Base-by-base conservation (phyloP, 2,797 vertebrate genomes). In the Hippoglossus hippoglossus region DNA sequence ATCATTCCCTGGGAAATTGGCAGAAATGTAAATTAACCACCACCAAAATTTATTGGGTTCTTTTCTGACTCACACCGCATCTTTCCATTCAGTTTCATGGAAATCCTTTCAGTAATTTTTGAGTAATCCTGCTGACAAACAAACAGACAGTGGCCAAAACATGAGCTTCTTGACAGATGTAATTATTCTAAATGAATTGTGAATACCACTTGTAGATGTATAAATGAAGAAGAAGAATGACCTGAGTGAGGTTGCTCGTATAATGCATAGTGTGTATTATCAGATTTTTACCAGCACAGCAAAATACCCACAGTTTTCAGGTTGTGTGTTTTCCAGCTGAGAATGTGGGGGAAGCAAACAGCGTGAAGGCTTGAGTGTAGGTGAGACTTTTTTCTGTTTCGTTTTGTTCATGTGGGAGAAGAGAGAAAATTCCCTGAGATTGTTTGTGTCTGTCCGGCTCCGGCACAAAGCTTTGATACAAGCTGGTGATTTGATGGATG, bases 381-480 rank as follows among this genome's bases (percentile, higher is more conserved):
- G 49, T 67, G 21, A 50, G 22, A 50, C 59, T 3, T 34, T 34
- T 10, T 34, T 34, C 31, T 9, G 8, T 34, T 34, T 34, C 2
- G 9, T 34, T 71, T 53, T 49, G 25, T 63, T 83, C 64, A 73
- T 69, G 24, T 55, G 24, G 49, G 19, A 63, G 21, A 39, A 66
- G 65, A 50, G 41, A 63, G 41, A 65, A 11, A 34, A 26, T 56
- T 77, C 54, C 53, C 26, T 25, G 2, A 50, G 57, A 63, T 78
- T 73, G 75, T 73, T 54, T 63, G 63, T 49, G 55, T 58, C 54
- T 73, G 21, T 60, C 22, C 22, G 13, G 55, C 60, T 72, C 18
- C 36, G 34, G 66, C 55, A 46, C 60, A 79, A 71, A 74, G 79
- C 76, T 85, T 72, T 82, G 73, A 81, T 71, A 54, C 54, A 77